Evolutionary conservation across 2,113 vertebrate species (phyloP).

Genomic region (Megaleporinus macrocephalus): DNA sequence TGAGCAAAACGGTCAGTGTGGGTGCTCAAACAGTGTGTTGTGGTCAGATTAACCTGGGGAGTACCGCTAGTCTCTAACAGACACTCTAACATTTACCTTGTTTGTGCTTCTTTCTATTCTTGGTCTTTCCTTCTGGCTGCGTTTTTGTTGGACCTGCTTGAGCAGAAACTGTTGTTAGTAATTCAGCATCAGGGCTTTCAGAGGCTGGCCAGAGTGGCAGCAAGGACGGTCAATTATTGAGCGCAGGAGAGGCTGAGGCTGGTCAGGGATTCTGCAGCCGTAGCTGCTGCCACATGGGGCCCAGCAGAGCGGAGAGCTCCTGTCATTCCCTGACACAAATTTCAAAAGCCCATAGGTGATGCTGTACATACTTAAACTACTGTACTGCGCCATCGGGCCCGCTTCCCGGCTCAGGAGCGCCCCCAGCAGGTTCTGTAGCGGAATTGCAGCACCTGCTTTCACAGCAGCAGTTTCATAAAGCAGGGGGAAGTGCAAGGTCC

Average conservation of each 20-base stretch:
- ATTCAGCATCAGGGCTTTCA: neutral
- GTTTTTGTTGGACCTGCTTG: neutral
- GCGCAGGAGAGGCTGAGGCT: neutral
- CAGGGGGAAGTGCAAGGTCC: neutral
- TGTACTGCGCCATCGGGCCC: neutral
- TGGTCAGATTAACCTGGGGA: no score
- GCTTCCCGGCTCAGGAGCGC: constrained; percentile 10
- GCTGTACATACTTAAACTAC: constrained; percentile 39
- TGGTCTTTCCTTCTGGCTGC: neutral
- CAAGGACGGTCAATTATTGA: constrained; percentile 14
- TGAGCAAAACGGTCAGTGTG: no score
- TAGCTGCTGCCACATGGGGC: neutral
- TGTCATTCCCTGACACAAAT: constrained; percentile 49
- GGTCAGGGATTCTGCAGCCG: constrained; percentile 20
- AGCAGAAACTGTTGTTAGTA: neutral
- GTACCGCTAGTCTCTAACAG: no score
- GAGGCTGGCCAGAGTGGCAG: neutral
- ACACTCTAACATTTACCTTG: neutral
- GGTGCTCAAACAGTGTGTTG: no score
- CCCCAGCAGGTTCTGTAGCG: neutral
- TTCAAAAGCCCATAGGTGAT: constrained; percentile 37
- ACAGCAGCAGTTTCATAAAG: neutral
- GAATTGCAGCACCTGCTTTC: neutral
- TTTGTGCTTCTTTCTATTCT: neutral
- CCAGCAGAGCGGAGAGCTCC: constrained; percentile 29